Evolutionary conservation across 2,113 vertebrate species (phyloP).

Genomic region (Telmatochromis sp.): DNA sequence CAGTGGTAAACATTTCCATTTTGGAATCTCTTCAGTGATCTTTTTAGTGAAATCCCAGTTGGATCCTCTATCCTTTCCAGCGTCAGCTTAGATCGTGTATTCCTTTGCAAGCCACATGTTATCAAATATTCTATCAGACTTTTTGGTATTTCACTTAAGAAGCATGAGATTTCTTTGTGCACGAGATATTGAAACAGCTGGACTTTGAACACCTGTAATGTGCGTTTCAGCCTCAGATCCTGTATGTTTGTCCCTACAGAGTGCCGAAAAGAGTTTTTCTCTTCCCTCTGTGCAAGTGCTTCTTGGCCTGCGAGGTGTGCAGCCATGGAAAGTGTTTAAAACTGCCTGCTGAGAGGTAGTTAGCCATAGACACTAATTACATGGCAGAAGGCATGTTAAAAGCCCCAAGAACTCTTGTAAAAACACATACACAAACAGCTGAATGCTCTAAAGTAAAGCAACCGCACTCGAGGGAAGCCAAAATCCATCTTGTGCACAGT

Average conservation of each 20-base stretch:
- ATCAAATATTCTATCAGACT: constrained; percentile 13
- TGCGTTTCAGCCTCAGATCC: background rate
- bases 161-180: background rate
- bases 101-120: background rate
- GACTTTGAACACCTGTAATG: constrained; percentile 5
- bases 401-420: constrained; percentile 17
- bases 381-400: constrained; percentile 45
- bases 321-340: constrained; percentile 47
- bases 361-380: constrained; percentile 54
- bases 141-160: background rate
- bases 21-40: background rate
- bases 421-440: background rate
- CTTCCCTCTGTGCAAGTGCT: background rate
- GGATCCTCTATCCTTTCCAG: background rate
- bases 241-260: background rate
- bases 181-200: background rate
- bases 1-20: constrained; percentile 31
- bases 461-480: background rate
- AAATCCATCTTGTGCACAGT: background rate
- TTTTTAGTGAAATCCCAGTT: background rate
- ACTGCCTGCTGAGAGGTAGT: constrained; percentile 40
- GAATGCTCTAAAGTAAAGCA: background rate
- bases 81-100: background rate
- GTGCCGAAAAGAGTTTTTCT: background rate
- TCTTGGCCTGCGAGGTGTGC: constrained; percentile 19